These are phyloP conservation scores for Aphaenogaster rudis DNA, from an alignment of 1,140 invertebrate species.

Conservation along the genomic window DNA sequence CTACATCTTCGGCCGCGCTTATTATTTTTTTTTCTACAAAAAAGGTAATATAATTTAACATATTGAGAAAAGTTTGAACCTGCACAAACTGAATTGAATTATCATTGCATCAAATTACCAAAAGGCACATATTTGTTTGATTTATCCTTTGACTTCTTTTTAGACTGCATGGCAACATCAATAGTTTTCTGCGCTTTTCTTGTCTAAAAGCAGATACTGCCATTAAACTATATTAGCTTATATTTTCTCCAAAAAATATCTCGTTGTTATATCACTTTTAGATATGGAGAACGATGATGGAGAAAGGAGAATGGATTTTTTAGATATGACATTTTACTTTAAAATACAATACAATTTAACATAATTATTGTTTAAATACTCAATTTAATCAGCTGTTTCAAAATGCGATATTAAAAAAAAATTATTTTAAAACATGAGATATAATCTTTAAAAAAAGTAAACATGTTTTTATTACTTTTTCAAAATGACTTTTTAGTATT, in stretches of 20 bases:
- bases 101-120: conserved; percentile 62
- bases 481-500: not conserved
- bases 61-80: conserved; percentile 6
- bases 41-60: conserved; percentile 41
- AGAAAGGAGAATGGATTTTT: too few species aligned
- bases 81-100: not conserved
- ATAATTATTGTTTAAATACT: conserved; percentile 39
- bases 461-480: not conserved
- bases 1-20: conserved; percentile 90
- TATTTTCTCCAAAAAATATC: not conserved
- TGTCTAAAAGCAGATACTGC: not conserved
- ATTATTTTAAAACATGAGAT: not conserved
- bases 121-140: not conserved
- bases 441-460: not conserved
- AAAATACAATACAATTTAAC: not conserved
- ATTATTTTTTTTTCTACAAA: conserved; percentile 84
- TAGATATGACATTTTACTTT: not conserved
- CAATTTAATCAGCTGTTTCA: not conserved
- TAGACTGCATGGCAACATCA: conserved; percentile 62
- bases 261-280: not conserved
- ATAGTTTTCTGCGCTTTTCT: conserved; percentile 43
- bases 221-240: conserved; percentile 12
- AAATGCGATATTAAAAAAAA: conserved; percentile 9
- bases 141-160: conserved; percentile 31
- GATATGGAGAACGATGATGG: not conserved